A percentile compares a stretch with the other conserved stretches of the same genome.
Conservation (phyloP, 1,140 invertebrate species). For the Piezodorus guildinii region DNA sequence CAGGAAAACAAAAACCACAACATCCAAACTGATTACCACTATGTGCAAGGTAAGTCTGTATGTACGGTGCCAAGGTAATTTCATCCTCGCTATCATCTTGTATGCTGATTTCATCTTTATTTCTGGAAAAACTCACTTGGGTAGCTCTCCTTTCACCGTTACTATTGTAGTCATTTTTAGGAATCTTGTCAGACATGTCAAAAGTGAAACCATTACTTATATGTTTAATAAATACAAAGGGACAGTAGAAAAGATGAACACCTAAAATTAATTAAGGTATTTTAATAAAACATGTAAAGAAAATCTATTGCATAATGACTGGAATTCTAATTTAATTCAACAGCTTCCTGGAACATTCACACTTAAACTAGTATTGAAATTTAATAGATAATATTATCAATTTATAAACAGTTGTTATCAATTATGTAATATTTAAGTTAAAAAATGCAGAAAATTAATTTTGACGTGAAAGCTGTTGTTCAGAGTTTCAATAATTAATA, state of each 20-base stretch:
- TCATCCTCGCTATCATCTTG: constrained; percentile 39
- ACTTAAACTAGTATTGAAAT: neutral
- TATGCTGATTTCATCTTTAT: constrained; percentile 24
- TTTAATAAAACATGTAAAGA: neutral
- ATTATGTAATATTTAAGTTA: constrained; percentile 19
- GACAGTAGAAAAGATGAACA: neutral
- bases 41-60: constrained; percentile 62
- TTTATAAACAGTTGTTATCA: constrained; percentile 27
- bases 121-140: constrained; percentile 25
- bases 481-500: too few species aligned
- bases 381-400: constrained; percentile 27
- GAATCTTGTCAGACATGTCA: constrained; percentile 22
- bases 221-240: neutral
- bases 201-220: constrained; percentile 17
- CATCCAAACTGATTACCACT: constrained; percentile 56
- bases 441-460: neutral
- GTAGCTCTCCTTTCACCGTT: constrained; percentile 14
- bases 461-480: too few species aligned
- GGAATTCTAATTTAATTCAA: neutral
- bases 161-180: constrained; percentile 3
- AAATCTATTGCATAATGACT: neutral
- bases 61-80: constrained; percentile 56
- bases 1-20: constrained; percentile 61
- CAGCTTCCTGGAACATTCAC: too few species aligned
- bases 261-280: neutral